Evolutionary conservation across 2,797 vertebrate genomes (phyloP).

Genomic region (Enteromius fasciolatus): DNA sequence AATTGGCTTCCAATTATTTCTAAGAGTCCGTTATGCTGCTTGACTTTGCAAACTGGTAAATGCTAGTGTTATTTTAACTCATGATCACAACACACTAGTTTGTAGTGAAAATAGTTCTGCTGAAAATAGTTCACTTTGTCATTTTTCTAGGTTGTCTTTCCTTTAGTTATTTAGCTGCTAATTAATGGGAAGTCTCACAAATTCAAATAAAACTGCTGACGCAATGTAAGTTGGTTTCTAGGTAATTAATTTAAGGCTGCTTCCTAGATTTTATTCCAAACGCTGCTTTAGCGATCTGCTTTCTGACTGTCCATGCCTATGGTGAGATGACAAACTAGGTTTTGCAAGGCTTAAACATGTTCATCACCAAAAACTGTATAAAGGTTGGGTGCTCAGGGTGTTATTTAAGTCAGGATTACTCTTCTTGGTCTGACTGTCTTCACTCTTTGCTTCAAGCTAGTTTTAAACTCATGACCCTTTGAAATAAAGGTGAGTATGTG

Average conservation of each 20-base stretch:
- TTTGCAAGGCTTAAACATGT: neutral
- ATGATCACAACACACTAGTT: neutral
- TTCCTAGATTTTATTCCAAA: neutral
- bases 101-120: neutral
- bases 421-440: neutral
- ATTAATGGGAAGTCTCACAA: neutral
- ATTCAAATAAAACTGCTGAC: neutral
- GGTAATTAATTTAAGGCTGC: neutral
- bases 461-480: conserved; percentile 25
- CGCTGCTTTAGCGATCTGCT: neutral
- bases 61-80: neutral
- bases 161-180: neutral
- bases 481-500: conserved; percentile 9
- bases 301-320: neutral
- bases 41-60: neutral
- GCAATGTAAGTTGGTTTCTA: neutral
- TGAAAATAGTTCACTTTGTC: neutral
- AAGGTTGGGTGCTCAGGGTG: neutral
- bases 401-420: neutral
- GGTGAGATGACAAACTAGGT: neutral
- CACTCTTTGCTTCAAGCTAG: neutral
- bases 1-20: neutral
- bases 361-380: neutral
- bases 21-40: neutral
- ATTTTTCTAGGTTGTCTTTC: neutral